phyloP scores from a whole-genome alignment of 2,888 invertebrate species.

The Ophioninae sp. region DNA sequence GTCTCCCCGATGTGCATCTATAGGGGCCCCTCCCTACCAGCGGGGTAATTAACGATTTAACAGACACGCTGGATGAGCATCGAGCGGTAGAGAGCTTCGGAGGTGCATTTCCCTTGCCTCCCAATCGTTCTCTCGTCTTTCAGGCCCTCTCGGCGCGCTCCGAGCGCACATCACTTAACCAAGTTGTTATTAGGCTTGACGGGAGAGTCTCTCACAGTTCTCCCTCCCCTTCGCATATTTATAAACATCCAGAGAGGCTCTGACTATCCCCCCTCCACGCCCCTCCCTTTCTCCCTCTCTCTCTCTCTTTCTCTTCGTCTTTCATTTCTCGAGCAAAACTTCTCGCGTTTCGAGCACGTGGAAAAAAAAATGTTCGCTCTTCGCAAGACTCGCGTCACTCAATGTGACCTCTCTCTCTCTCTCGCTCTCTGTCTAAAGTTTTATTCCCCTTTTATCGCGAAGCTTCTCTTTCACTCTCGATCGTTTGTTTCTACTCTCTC shows the following conservation, averaged over 20 bases:
- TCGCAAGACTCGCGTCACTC: slow-evolving; percentile 43
- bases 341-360: slow-evolving; percentile 24
- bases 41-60: slow-evolving; percentile 78
- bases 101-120: slow-evolving; percentile 49
- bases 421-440: not conserved
- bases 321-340: slow-evolving; percentile 26
- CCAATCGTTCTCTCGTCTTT: slow-evolving; percentile 8
- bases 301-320: no score
- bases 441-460: not conserved
- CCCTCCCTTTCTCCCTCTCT: not conserved
- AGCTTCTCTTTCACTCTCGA: slow-evolving; percentile 19
- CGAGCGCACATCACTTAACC: slow-evolving; percentile 70
- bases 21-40: slow-evolving; percentile 46
- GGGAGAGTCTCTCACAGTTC: slow-evolving; percentile 46
- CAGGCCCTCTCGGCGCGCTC: slow-evolving; percentile 29
- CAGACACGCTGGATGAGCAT: slow-evolving; percentile 75
- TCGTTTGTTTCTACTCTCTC: slow-evolving; percentile 21
- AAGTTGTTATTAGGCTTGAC: slow-evolving; percentile 75
- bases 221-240: not conserved
- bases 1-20: slow-evolving; percentile 27
- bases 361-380: slow-evolving; percentile 55
- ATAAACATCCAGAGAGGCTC: slow-evolving; percentile 16
- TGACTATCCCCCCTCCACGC: not conserved
- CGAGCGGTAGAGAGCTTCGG: slow-evolving; percentile 56
- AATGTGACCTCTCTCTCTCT: not conserved